These are phyloP conservation scores for Grus americana DNA, from an alignment of 2,113 vertebrate genomes.

Conservation along the genomic window DNA sequence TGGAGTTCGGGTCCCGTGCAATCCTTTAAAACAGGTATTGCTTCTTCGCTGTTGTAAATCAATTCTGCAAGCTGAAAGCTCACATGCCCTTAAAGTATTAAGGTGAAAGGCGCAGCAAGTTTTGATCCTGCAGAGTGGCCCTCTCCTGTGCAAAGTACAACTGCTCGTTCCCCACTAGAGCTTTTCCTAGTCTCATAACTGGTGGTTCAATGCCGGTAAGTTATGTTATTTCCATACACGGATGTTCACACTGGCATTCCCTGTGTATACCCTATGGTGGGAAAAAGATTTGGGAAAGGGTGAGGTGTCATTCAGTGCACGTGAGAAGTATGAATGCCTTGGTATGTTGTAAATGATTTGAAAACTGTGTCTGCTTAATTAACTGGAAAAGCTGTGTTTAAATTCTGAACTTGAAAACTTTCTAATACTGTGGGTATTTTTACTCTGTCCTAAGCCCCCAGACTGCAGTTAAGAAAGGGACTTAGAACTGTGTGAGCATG, in stretches of 20 bases:
- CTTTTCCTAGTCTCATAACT: neutral
- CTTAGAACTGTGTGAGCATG: neutral
- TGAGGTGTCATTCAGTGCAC: neutral
- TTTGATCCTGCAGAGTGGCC: neutral
- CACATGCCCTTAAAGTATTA: neutral
- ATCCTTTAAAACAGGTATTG: neutral
- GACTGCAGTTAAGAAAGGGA: neutral
- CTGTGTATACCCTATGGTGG: accelerated
- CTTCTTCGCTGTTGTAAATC: neutral
- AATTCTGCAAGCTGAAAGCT: neutral
- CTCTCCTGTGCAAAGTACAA: neutral
- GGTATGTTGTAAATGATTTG: neutral
- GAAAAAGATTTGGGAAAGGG: neutral
- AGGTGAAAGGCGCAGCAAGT: neutral
- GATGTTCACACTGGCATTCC: neutral
- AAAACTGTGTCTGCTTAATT: neutral
- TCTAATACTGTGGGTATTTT: neutral
- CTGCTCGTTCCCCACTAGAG: accelerated
- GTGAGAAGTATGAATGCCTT: neutral
- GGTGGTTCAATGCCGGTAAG: neutral
- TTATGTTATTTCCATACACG: neutral
- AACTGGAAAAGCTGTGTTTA: neutral
- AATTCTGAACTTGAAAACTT: neutral
- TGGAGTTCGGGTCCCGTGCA: accelerated
- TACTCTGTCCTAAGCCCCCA: neutral